These are phyloP conservation scores for Alosa sapidissima DNA, from an alignment of 2,797 vertebrate genomes.

Conservation along the genomic window DNA sequence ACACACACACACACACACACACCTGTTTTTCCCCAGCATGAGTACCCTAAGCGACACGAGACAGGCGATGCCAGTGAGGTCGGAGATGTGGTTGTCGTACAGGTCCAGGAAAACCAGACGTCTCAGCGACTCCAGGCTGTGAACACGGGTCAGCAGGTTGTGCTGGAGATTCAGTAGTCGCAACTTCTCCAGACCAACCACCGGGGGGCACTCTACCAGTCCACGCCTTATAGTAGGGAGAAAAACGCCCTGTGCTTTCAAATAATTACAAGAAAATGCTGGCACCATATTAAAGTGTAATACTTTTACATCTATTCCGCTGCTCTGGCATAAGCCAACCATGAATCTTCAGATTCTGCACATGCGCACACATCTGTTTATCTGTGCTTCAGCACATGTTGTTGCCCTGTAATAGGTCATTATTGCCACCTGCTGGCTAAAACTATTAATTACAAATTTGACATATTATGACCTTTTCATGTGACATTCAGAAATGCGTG, in stretches of 20 bases:
- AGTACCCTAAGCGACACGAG: slow-evolving; percentile 85
- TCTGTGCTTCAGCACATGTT: not conserved
- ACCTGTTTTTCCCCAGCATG: slow-evolving; percentile 94
- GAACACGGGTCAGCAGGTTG: slow-evolving; percentile 86
- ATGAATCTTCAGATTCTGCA: not conserved
- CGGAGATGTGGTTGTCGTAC: slow-evolving; percentile 87
- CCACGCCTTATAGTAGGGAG: slow-evolving; percentile 71
- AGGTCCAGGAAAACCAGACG: slow-evolving; percentile 89
- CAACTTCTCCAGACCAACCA: slow-evolving; percentile 81
- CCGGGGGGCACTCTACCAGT: slow-evolving; percentile 83
- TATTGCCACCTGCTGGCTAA: slow-evolving; percentile 71
- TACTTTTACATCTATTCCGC: not conserved
- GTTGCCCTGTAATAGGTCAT: slow-evolving; percentile 46
- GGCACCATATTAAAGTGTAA: not conserved
- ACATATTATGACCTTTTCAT: not conserved
- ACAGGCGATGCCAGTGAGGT: slow-evolving; percentile 86
- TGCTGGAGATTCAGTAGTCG: slow-evolving; percentile 90
- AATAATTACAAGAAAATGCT: not conserved
- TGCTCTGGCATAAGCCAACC: not conserved
- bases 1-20: slow-evolving; percentile 36
- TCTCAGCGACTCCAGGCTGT: slow-evolving; percentile 84
- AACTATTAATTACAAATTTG: slow-evolving; percentile 32
- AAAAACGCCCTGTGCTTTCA: not conserved
- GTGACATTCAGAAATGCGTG: not conserved
- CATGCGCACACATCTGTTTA: not conserved